These are phyloP conservation scores for Cantharis lateralis DNA, from an alignment of 2,888 invertebrate species.

Conservation along the genomic window DNA sequence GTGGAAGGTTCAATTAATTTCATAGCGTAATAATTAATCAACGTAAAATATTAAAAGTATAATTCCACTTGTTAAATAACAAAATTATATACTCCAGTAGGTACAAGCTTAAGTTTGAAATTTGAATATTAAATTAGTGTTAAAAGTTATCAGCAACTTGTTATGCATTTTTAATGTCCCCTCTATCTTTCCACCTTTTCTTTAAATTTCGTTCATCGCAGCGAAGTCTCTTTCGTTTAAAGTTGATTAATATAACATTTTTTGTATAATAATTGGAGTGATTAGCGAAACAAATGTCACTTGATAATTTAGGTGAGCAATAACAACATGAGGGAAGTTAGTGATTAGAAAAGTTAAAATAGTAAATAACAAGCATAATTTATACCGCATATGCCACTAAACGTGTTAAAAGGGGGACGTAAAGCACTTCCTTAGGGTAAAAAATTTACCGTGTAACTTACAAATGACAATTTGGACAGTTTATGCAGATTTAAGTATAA, in stretches of 20 bases:
- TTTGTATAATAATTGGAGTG: background rate
- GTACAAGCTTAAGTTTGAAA: background rate
- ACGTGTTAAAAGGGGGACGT: slow-evolving; percentile 21
- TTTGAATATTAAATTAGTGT: background rate
- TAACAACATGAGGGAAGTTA: background rate
- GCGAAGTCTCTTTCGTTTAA: background rate
- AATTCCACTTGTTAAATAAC: background rate
- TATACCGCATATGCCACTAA: slow-evolving; percentile 8
- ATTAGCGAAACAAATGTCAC: background rate
- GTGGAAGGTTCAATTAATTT: background rate
- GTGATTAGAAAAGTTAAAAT: slow-evolving; percentile 7
- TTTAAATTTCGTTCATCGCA: background rate
- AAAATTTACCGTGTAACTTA: slow-evolving; percentile 1
- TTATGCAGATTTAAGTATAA: background rate
- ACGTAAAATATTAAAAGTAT: background rate
- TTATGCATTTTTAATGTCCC: background rate
- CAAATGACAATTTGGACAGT: background rate
- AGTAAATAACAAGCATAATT: background rate
- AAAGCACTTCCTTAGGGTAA: slow-evolving; percentile 15
- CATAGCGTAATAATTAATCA: background rate
- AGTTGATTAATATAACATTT: background rate
- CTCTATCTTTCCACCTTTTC: background rate
- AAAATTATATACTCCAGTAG: background rate
- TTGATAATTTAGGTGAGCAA: slow-evolving; percentile 6
- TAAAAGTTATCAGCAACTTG: background rate